Percentiles rank a stretch among this genome's conserved stretches.
These are phyloP conservation scores for Malacosoma neustria DNA, from an alignment of 2,888 invertebrate genomes.

Conservation along the genomic window DNA sequence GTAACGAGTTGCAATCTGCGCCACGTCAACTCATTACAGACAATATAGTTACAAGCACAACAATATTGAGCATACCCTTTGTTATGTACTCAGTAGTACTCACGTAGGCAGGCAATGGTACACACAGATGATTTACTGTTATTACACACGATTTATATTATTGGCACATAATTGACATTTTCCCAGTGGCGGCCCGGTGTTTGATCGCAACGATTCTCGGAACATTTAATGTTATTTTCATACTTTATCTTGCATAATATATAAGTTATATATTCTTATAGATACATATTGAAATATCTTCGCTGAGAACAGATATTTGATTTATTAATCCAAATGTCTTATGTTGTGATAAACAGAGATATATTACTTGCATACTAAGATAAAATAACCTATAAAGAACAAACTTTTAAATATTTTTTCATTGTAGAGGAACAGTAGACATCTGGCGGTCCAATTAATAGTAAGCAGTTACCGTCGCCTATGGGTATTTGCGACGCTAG, in stretches of 20 bases:
- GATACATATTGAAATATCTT: too few relatives aligned
- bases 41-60: background rate
- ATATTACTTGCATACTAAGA: too few relatives aligned
- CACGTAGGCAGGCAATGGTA: background rate
- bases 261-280: too few relatives aligned
- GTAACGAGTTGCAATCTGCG: background rate
- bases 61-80: background rate
- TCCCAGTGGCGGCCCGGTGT: slow-evolving; percentile 7
- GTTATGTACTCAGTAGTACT: background rate
- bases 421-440: too few relatives aligned
- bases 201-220: slow-evolving; percentile 1
- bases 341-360: background rate
- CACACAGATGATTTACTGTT: background rate
- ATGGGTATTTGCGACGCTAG: too few relatives aligned
- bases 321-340: background rate
- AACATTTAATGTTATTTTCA: background rate
- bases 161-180: slow-evolving; percentile 18
- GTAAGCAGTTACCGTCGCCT: too few relatives aligned
- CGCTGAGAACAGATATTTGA: background rate
- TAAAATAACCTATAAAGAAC: too few relatives aligned
- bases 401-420: too few relatives aligned
- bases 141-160: slow-evolving; percentile 16
- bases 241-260: background rate
- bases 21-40: background rate
- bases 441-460: too few relatives aligned